Evolutionary conservation across 2,113 vertebrate genomes (phyloP).

Genomic region (Procapra przewalskii): DNA sequence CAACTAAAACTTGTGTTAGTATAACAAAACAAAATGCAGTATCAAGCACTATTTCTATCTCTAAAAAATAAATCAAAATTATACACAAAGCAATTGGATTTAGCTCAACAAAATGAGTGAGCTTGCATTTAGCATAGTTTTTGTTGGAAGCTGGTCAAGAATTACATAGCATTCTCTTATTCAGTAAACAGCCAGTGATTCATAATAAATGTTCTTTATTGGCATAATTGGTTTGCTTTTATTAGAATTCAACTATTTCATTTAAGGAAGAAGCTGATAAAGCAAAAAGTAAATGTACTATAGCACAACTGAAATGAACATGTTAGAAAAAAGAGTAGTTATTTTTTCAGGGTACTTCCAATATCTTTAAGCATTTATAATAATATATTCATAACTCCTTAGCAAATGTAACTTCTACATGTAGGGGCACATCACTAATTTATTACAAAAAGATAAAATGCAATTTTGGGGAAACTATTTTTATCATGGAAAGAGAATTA

Average conservation of each 20-base stretch:
- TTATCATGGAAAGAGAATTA: not conserved
- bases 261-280: not conserved
- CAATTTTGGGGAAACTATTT: not conserved
- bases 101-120: not conserved
- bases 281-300: not conserved
- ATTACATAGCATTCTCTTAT: not conserved
- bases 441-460: not conserved
- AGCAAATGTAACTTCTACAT: not conserved
- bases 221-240: not conserved
- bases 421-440: not conserved
- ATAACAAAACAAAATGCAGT: not conserved
- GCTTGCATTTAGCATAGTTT: not conserved
- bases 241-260: not conserved
- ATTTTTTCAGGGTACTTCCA: not conserved
- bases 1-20: not conserved
- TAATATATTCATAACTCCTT: not conserved
- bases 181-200: not conserved
- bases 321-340: not conserved
- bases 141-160: not conserved
- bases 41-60: not conserved
- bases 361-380: not conserved
- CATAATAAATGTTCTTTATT: not conserved
- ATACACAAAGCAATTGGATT: not conserved
- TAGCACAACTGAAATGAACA: not conserved
- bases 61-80: not conserved